Evolutionary conservation across 2,797 vertebrate genomes (phyloP).

Genomic region (Lagocephalus sceleratus): DNA sequence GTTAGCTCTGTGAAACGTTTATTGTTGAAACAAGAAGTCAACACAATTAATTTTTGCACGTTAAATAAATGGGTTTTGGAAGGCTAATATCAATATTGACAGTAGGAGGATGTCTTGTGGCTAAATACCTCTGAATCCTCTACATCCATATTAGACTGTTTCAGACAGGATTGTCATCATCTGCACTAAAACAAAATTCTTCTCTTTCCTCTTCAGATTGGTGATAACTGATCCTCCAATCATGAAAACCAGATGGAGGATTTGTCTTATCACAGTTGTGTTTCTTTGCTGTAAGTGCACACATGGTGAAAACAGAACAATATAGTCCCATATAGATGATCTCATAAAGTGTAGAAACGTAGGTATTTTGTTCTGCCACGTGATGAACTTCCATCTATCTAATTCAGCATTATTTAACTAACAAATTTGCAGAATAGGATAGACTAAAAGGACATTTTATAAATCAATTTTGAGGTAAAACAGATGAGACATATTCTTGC

Average conservation of each 20-base stretch:
- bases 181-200: background rate
- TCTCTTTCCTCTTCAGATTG: slow-evolving; percentile 15
- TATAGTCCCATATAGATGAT: too few species aligned
- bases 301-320: too few species aligned
- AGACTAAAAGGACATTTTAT: too few species aligned
- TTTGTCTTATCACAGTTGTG: slow-evolving; percentile 25
- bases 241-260: slow-evolving; percentile 30
- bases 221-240: slow-evolving; percentile 4
- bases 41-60: slow-evolving; percentile 36
- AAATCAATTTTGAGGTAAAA: too few species aligned
- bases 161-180: too few species aligned
- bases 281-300: slow-evolving; percentile 50
- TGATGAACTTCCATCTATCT: background rate
- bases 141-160: too few species aligned
- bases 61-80: slow-evolving; percentile 44
- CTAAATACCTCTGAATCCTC: too few species aligned
- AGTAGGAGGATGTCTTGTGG: slow-evolving; percentile 49
- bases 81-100: slow-evolving; percentile 73
- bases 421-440: too few species aligned
- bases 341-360: too few species aligned
- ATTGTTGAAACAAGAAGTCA: slow-evolving; percentile 28
- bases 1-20: slow-evolving; percentile 22
- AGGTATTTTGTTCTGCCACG: slow-evolving; percentile 32
- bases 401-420: too few species aligned
- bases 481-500: too few species aligned